A percentile compares a stretch with the other conserved stretches of the same genome.
These are phyloP conservation scores for Agelas oroides DNA, from an alignment of 37 sponge, comb jelly and placozoan genomes.

Conservation along the genomic window DNA sequence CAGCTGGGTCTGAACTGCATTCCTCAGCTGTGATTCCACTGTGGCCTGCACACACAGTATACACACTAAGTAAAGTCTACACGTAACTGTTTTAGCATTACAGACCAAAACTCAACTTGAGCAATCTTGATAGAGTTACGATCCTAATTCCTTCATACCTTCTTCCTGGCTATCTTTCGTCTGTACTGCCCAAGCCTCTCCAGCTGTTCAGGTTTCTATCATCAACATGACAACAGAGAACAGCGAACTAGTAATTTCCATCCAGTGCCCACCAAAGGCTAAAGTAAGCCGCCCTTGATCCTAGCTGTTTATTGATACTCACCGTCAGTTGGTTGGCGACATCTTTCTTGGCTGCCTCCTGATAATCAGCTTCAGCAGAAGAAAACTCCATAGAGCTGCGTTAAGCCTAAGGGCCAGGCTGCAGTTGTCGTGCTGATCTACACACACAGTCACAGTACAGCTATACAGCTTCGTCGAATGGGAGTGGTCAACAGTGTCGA, in stretches of 20 bases:
- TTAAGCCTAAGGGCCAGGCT: too few species aligned
- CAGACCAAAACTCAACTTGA: background rate
- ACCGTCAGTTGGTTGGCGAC: slow-evolving; percentile 58
- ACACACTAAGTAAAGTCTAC: too few species aligned
- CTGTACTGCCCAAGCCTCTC: slow-evolving; percentile 71
- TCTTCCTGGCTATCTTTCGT: slow-evolving; percentile 65
- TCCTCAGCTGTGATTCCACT: slow-evolving; percentile 85
- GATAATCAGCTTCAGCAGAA: slow-evolving; percentile 24
- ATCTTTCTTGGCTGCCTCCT: slow-evolving; percentile 46
- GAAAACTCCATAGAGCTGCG: slow-evolving; percentile 45
- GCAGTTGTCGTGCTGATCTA: background rate
- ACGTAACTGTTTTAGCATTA: too few species aligned
- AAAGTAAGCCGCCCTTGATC: too few species aligned
- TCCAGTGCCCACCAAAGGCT: background rate
- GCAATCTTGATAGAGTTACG: too few species aligned
- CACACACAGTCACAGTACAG: background rate
- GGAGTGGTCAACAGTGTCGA: too few species aligned
- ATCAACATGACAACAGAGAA: background rate
- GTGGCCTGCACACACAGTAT: slow-evolving; percentile 58
- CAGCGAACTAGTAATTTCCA: background rate
- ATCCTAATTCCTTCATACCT: slow-evolving; percentile 17
- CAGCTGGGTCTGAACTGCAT: slow-evolving; percentile 90
- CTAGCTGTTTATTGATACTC: background rate
- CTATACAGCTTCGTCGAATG: too few species aligned
- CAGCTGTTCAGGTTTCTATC: slow-evolving; percentile 75